Base-by-base conservation (phyloP, 2,113 vertebrate species). In the Anarhynchus alexandrinus region DNA sequence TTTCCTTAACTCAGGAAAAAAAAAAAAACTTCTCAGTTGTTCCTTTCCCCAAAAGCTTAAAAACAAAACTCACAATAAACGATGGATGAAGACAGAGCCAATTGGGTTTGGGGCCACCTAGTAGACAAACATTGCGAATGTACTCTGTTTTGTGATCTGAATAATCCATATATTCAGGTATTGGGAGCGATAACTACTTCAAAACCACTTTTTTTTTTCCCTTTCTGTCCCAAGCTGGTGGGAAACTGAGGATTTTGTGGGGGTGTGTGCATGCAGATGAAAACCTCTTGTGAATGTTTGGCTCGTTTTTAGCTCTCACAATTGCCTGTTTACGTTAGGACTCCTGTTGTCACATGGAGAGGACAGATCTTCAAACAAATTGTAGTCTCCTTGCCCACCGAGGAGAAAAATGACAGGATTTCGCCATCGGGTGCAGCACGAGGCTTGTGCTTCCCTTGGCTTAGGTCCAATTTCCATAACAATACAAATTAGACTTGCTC, bases 401-500 rank as follows among this genome's bases (percentile, higher is more conserved):
- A 91, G 77, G 21, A 91, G 76, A 95, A 92, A 92, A 94, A 93
- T 82, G 12, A 88, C 32, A 90, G 36, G 54, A 92, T 97, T 95
- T 96, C 94, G 82, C 94, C 93, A 93, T 88, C 4, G 72, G 92
- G 89, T 90, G 57, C 82, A 94, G 88, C 90, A 73, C 1, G 2
- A 96, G 81, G 72, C 71, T 94, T 85, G 55, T 86, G 90, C 85
- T 93, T 96, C 89, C 77, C 34, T 93, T 95, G 92, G 90, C 76
- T 90, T 95, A 74, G 85, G 94, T 96, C 76, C 91, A 92, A 30
- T 96, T 94, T 88, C 61, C 71, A 84, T 93, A 89, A 93, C 71
- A 94, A 96, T 97, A 95, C 70, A 95, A 93, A 94, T 77, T 89
- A 88, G 43, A 66, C 38, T 96, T 94, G 89, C 76, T 91, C 30